Conservation (phyloP, 2,113 vertebrate species). For the Agapornis roseicollis region DNA sequence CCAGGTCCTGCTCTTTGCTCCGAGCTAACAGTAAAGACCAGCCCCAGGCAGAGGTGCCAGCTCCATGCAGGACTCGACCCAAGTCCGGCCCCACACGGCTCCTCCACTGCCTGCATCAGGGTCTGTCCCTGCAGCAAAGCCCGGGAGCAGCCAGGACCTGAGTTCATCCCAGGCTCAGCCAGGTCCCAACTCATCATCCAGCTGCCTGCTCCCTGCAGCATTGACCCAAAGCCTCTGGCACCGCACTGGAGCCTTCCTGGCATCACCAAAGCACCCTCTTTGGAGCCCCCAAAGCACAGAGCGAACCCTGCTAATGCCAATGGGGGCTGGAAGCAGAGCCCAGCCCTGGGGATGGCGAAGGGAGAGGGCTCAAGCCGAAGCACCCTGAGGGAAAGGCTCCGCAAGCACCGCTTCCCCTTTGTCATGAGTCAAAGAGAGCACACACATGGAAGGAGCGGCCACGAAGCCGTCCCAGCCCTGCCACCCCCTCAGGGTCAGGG, state of each 20-base stretch:
- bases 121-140: not conserved
- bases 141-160: not conserved
- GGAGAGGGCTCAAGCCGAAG: accelerated
- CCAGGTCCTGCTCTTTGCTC: conserved; percentile 48
- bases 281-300: not conserved
- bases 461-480: accelerated
- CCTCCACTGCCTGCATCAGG: accelerated
- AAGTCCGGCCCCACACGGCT: accelerated
- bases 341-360: accelerated
- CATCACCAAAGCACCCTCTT: not conserved
- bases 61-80: not conserved
- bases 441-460: not conserved
- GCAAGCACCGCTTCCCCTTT: not conserved
- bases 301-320: accelerated
- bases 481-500: not conserved
- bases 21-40: conserved; percentile 28
- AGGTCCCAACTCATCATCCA: accelerated
- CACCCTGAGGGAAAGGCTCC: not conserved
- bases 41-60: not conserved
- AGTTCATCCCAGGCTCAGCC: not conserved
- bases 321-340: not conserved
- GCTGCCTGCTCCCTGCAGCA: accelerated
- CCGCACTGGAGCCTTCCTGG: accelerated
- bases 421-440: not conserved
- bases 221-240: accelerated